Evolutionary conservation across 2,888 invertebrate species (phyloP).

Genomic region (Campoplex nolae): DNA sequence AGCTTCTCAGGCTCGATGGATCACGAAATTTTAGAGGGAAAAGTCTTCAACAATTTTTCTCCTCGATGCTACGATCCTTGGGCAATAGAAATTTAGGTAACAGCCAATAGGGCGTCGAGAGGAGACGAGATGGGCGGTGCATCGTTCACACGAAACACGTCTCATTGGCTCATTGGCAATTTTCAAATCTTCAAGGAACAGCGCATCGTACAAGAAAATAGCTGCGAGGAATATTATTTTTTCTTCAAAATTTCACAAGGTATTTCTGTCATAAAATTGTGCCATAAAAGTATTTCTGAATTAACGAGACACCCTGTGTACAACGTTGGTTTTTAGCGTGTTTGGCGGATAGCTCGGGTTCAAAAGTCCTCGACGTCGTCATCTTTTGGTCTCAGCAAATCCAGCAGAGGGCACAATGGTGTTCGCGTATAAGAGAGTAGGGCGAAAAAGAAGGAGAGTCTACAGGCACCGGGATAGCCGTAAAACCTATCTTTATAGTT

Average conservation of each 20-base stretch:
- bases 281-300: neutral
- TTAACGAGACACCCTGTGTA: conserved; percentile 5
- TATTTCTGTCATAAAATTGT: neutral
- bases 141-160: neutral
- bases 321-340: neutral
- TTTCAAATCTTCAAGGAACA: neutral
- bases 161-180: neutral
- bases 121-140: neutral
- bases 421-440: conserved; percentile 53
- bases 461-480: conserved; percentile 58
- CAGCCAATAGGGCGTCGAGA: neutral
- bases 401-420: conserved; percentile 39
- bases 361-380: conserved; percentile 49
- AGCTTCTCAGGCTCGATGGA: neutral
- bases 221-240: neutral
- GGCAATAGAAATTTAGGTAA: neutral
- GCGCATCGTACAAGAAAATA: neutral
- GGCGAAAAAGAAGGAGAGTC: conserved; percentile 54
- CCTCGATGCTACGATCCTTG: neutral
- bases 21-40: neutral
- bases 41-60: neutral
- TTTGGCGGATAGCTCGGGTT: conserved; percentile 21
- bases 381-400: conserved; percentile 26
- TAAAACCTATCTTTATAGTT: conserved; percentile 76
- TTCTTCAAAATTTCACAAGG: neutral